Base-by-base conservation (phyloP, 2,113 vertebrate species). In the Dasypus novemcinctus region DNA sequence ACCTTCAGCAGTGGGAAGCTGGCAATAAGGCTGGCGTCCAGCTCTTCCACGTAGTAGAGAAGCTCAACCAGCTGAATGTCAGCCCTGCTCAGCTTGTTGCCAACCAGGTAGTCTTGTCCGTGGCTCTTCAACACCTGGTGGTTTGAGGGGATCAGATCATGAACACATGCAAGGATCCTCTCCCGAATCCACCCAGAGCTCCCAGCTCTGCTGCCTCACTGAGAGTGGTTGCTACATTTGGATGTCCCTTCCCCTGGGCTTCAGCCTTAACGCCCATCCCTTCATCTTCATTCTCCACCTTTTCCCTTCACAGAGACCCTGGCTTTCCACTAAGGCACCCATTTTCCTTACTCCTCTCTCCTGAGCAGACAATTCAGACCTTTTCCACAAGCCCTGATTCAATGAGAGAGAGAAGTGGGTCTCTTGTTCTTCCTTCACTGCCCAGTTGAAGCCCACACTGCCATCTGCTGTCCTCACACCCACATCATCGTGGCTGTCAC, bases 1-100 rank as follows among this genome's bases (percentile, higher is more conserved):
- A 99, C 99, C 99, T 99, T 99, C 79, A 99, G 7, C 27, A 97
- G 98, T 75, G 98, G 98, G 91, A 99, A 99, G 1, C 96, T 97
- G 4, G 95, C 75, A 1, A 99, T 97, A 64, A 99, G 97, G 0
- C 64, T 97, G 1, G 98, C 63, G 69, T 98, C 97, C 5, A 98
- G 88, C 95, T 99, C 99, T 96, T 99, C 99, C 86, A 99, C 61
- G 96, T 98, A 98, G 96, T 99, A 98, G 92, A 98, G 97, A 78
- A 98, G 96, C 98, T 99, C 99, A 57, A 99, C 83, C 82, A 99
- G 97, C 68, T 98, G 98, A 75, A 99, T 96, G 93, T 99, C 99
- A 46, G 99, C 99, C 98, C 84, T 97, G 97, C 98, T 99, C 64
- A 99, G 90, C 93, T 61, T 98, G 72, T 98, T 98, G 90, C 99